Percentiles rank a stretch among this genome's conserved stretches.
Evolutionary conservation across 2,888 invertebrate genomes (phyloP).

Genomic region (Calliphora vomitoria): DNA sequence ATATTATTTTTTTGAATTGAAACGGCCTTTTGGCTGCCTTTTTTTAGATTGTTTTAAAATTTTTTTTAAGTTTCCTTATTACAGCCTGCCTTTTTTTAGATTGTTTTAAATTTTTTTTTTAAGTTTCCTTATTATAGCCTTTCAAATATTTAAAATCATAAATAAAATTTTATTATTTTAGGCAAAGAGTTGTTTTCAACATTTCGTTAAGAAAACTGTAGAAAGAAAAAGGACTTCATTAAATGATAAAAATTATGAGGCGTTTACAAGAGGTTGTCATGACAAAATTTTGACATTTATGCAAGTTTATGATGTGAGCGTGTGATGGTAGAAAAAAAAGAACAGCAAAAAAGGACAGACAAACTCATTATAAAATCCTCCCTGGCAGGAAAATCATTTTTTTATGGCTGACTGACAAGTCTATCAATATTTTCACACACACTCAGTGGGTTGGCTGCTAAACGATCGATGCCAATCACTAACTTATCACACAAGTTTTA

Average conservation of each 20-base stretch:
- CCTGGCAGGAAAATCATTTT: slow-evolving; percentile 45
- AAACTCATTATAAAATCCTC: slow-evolving; percentile 61
- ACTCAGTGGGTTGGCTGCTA: slow-evolving; percentile 43
- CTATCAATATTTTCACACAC: slow-evolving; percentile 74
- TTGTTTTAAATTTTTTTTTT: not conserved
- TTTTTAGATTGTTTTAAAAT: too few relatives aligned
- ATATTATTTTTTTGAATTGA: too few relatives aligned
- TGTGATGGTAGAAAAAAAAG: slow-evolving; percentile 36
- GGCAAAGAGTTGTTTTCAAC: not conserved
- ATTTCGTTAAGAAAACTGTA: not conserved
- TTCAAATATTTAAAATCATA: slow-evolving; percentile 4
- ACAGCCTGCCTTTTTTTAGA: too few relatives aligned
- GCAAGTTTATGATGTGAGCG: slow-evolving; percentile 70
- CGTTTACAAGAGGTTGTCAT: slow-evolving; percentile 74
- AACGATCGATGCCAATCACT: slow-evolving; percentile 67
- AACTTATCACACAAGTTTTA: slow-evolving; percentile 26
- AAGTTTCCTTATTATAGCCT: not conserved
- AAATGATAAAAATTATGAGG: slow-evolving; percentile 70
- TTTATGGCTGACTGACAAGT: slow-evolving; percentile 60
- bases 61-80: too few relatives aligned
- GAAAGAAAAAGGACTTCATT: slow-evolving; percentile 51
- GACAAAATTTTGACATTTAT: slow-evolving; percentile 74
- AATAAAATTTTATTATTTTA: slow-evolving; percentile 10
- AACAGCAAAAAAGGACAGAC: not conserved
- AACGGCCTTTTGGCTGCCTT: too few relatives aligned